These are phyloP conservation scores for Porphyrio hochstetteri DNA, from an alignment of 2,113 vertebrate genomes.

Conservation along the genomic window DNA sequence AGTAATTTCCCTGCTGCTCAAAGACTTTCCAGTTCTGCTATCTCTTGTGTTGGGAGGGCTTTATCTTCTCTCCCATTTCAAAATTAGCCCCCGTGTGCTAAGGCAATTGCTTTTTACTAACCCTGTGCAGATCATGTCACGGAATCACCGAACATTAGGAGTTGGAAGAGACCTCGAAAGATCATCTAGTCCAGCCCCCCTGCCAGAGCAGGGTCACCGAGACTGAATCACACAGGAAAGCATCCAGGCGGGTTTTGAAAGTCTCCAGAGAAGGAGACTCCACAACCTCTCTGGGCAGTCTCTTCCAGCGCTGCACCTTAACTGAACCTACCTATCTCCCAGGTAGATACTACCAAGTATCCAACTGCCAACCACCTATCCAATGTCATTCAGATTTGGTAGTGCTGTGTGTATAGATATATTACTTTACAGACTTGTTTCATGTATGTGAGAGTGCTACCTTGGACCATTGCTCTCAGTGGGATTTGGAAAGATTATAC, in stretches of 20 bases:
- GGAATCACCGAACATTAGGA: too few species aligned
- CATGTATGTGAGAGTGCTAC: neutral
- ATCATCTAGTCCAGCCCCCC: too few species aligned
- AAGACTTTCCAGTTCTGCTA: neutral
- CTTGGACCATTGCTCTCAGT: neutral
- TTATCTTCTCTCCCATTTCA: neutral
- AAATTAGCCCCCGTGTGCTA: neutral
- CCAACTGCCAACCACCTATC: neutral
- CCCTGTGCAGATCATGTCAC: neutral
- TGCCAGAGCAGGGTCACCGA: too few species aligned
- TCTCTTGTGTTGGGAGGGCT: neutral
- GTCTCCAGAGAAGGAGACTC: too few species aligned
- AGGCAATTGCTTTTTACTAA: neutral
- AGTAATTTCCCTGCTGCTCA: neutral
- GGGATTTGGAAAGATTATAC: neutral
- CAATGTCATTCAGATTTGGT: neutral
- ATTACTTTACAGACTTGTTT: neutral
- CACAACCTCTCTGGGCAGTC: too few species aligned
- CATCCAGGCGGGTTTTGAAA: too few species aligned
- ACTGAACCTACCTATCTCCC: neutral
- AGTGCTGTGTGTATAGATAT: neutral
- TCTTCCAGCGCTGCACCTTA: neutral
- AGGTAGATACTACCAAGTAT: neutral
- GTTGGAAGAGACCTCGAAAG: too few species aligned
- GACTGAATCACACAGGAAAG: too few species aligned